Evolutionary conservation across 92 coral and sea anemone species (phyloP), one percentile per base, ranked within the genome.

Genomic region (Parazoanthus darwini): DNA sequence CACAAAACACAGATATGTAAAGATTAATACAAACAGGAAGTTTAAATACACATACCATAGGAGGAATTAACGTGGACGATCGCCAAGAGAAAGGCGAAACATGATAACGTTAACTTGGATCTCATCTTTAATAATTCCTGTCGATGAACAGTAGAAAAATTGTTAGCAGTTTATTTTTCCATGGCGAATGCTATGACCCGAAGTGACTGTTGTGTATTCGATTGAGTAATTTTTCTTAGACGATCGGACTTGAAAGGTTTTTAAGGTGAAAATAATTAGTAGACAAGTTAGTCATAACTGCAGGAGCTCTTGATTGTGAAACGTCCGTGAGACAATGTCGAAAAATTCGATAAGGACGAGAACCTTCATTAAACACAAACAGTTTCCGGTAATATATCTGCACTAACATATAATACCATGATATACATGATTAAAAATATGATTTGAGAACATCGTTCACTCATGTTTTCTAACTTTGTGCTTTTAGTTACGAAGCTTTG

Each of bases 41-140:
- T 23, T 10, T 11, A 11, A 29, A 33, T 29, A 26, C 20, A 82
- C 86, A 20, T 84, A 84, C 87, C 87, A 71, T 84, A 84, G 14
- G 79, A 84, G 46, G 78, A 84, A 33, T 84, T 74, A 48, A 84
- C 59, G 3, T 71, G 65, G 25, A 71, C 0, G 51, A 84, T 26
- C n/a, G 42, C 78, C 25, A 84, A 8, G 39, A 84, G 63, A 33
- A 84, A 33, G 43, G 67, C 79, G 29, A 84, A 46, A 84, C 87
- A 84, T 56, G 54, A 38, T 9, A n/a, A 42, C 35, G 37, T 46
- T 70, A 72, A 33, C 43, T 83, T 83, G 23, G 42, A 42, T 71
- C 46, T 84, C 87, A 84, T 84, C 44, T 9, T 70, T 70, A 71
- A 29, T 15, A 25, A 15, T 3, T 44, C 42, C 87, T 84, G 79